Conservation (phyloP, 2,888 invertebrate genomes). For the Netelia virgata region DNA sequence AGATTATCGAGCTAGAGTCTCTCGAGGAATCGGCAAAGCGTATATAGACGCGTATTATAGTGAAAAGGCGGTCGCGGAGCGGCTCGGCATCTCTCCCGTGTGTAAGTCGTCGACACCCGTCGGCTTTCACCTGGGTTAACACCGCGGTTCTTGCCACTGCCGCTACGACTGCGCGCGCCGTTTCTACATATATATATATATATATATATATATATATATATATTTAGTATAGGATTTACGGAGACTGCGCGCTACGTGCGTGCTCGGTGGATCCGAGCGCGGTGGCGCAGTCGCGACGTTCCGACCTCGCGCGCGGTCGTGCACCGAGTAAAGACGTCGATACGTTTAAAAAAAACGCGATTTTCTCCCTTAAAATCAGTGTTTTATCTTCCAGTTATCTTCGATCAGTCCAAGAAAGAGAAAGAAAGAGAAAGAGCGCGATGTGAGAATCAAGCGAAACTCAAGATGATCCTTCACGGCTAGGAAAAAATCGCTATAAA, state of each 20-base stretch:
- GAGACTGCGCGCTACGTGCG: constrained; percentile 7
- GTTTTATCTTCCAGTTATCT: background rate
- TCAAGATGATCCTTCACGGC: constrained; percentile 11
- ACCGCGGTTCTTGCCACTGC: constrained; percentile 45
- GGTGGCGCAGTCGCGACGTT: constrained; percentile 21
- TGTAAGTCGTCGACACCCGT: constrained; percentile 56
- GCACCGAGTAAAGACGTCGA: background rate
- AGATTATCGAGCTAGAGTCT: constrained; percentile 1
- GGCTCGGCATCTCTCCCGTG: constrained; percentile 51
- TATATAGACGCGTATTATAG: constrained; percentile 68
- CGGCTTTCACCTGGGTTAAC: constrained; percentile 73
- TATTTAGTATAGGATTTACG: background rate
- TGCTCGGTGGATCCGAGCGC: constrained; percentile 10
- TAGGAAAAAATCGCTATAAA: background rate
- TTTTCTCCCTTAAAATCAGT: background rate
- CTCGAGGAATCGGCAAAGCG: constrained; percentile 37
- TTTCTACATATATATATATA: constrained; percentile 7
- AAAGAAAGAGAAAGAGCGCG: background rate
- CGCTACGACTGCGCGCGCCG: constrained; percentile 39
- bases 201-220: background rate
- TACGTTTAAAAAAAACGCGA: background rate
- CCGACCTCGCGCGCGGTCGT: constrained; percentile 21
- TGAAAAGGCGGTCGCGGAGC: constrained; percentile 81
- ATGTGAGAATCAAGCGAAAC: background rate
- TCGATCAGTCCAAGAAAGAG: background rate